Conservation (phyloP, 2,113 vertebrate genomes). For the Crotalus viridis region DNA sequence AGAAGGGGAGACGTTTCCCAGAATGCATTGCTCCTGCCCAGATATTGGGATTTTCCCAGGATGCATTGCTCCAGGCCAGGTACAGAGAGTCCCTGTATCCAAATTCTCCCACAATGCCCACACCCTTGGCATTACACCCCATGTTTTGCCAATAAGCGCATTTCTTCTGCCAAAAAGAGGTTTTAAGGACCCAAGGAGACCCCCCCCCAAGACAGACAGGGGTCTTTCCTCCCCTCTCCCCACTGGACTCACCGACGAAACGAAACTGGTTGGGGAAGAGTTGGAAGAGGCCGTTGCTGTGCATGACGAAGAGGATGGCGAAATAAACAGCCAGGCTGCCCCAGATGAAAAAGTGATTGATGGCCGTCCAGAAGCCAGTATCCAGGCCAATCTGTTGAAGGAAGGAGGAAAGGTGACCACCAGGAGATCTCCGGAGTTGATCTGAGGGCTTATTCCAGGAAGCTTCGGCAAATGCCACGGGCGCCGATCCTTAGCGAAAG, state of each 20-base stretch:
- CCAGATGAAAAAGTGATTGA: conserved; percentile 97
- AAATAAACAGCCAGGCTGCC: conserved; percentile 89
- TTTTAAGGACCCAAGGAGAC: too few species aligned
- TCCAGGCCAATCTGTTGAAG: conserved; percentile 83
- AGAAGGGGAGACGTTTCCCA: not conserved
- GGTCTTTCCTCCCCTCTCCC: not conserved
- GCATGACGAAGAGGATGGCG: conserved; percentile 87
- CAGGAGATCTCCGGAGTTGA: not conserved
- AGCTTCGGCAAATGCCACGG: not conserved
- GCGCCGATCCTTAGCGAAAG: too few species aligned
- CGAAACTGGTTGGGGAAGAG: conserved; percentile 93
- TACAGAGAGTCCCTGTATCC: too few species aligned
- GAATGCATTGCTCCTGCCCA: not conserved
- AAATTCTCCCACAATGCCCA: not conserved
- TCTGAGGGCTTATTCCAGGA: not conserved
- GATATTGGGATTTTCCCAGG: not conserved
- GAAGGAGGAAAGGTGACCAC: not conserved
- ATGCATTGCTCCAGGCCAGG: not conserved
- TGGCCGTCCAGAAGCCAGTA: conserved; percentile 92
- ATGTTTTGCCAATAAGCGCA: not conserved
- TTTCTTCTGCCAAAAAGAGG: not conserved
- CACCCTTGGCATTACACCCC: not conserved
- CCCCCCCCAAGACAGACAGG: not conserved
- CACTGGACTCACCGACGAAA: conserved; percentile 82
- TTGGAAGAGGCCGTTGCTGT: conserved; percentile 86